Evolutionary conservation across 2,113 vertebrate species (phyloP).

Genomic region (Elaphurus davidianus): DNA sequence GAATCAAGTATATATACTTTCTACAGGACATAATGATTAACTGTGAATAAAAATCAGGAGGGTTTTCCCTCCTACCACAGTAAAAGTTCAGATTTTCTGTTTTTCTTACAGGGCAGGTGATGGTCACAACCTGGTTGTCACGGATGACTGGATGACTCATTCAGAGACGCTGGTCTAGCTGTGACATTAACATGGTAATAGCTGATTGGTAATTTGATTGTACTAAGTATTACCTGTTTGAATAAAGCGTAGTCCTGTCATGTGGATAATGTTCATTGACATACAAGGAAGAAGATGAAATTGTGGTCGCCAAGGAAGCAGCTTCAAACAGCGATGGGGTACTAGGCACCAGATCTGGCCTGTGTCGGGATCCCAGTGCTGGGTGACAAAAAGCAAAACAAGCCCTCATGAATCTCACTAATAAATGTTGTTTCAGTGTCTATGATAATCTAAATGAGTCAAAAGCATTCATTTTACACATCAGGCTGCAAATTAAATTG

Average conservation of each 20-base stretch:
- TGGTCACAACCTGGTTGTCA: not conserved
- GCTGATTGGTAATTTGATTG: not conserved
- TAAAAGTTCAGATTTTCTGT: not conserved
- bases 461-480: not conserved
- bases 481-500: conserved; percentile 30
- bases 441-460: not conserved
- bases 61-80: not conserved
- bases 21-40: not conserved
- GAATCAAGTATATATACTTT: not conserved
- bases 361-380: conserved; percentile 86
- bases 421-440: not conserved
- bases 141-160: not conserved
- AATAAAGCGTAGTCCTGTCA: conserved; percentile 83
- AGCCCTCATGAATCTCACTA: not conserved
- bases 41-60: not conserved
- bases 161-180: not conserved
- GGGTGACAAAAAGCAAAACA: conserved; percentile 18
- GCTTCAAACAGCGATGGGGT: conserved; percentile 89
- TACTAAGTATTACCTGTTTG: conserved; percentile 76
- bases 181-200: not conserved
- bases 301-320: conserved; percentile 90
- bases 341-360: conserved; percentile 90
- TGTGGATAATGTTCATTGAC: conserved; percentile 78
- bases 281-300: conserved; percentile 93
- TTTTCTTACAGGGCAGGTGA: not conserved